Evolutionary conservation across 1,140 invertebrate species (phyloP), one percentile per base, ranked within the genome.

Genomic region (Diachasmimorpha longicaudata): DNA sequence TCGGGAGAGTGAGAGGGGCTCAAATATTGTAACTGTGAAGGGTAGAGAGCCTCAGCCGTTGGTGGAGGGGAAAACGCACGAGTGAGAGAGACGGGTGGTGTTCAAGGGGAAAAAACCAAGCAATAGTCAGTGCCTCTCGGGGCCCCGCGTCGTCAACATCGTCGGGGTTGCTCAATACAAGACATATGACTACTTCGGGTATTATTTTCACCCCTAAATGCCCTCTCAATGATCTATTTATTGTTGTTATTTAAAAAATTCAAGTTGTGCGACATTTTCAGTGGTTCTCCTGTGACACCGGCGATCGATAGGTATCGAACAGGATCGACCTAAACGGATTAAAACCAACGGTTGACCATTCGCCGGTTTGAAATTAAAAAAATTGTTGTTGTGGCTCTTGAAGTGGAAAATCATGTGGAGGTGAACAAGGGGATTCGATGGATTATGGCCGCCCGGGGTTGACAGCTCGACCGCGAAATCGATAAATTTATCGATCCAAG

Each of bases 141-240:
- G 85, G 85, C 82, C 84, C 84, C 84, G 84, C 79, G 84, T 72
- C 79, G 84, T 83, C 79, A 83, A 83, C 84, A 70, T 86, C 83
- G 82, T 84, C 80, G 81, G 80, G 81, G 81, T 83, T 84, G 83
- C 71, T 81, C 74, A 80, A 46, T 71, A 46, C 44, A 67, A 31
- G 37, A 36, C 37, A 71, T n/a, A 42, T 4, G 68, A 72, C 16
- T 48, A 42, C 39, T 42, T 13, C 9, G 0, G 1, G 9, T 13
- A 42, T 11, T 42, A 42, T 42, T 31, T 31, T 6, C 2, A 31
- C 39, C 39, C 39, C 13, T 42, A 42, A 42, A 42, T 13, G 1
- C 9, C 9, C 31, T 6, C 6, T 31, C 39, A 42, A 13, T 42
- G 4, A 9, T 42, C 31, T 42, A 42, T 42, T 42, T 42, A 42